phyloP scores from a whole-genome alignment of 2,797 vertebrate genomes.

The Aselliscus stoliczkanus region DNA sequence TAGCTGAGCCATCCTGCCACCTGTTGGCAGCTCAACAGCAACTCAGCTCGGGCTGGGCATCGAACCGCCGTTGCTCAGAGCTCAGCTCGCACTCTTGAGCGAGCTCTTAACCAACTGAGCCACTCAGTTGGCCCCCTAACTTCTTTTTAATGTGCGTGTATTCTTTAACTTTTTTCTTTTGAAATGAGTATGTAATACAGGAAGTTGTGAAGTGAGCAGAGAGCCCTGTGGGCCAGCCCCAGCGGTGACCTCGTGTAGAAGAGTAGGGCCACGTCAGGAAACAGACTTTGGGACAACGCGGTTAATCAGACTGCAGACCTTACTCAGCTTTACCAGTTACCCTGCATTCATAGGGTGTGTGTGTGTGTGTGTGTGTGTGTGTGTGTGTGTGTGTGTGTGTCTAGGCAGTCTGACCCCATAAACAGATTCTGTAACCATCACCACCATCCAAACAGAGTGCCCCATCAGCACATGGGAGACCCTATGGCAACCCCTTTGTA shows the following conservation, averaged over 20 bases:
- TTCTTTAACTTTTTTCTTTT: background rate
- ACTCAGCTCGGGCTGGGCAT: too few relatives aligned
- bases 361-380: background rate
- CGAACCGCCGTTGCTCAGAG: too few relatives aligned
- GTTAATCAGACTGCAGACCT: background rate
- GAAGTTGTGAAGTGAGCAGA: background rate
- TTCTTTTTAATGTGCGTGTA: background rate
- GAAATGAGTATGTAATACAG: background rate
- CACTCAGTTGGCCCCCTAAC: too few relatives aligned
- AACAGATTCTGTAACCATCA: background rate
- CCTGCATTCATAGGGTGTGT: background rate
- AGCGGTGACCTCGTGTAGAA: background rate
- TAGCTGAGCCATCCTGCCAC: too few relatives aligned
- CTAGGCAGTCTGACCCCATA: background rate
- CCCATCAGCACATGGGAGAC: too few relatives aligned
- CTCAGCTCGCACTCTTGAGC: too few relatives aligned
- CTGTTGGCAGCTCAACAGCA: too few relatives aligned
- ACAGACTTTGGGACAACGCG: too few relatives aligned
- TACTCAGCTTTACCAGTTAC: background rate
- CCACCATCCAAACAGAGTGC: background rate
- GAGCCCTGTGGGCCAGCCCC: too few relatives aligned
- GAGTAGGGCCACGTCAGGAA: background rate
- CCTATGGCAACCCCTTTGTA: background rate
- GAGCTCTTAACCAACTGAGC: too few relatives aligned
- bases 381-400: too few relatives aligned